A percentile compares a stretch with the other conserved stretches of the same genome.
Evolutionary conservation across 2,888 invertebrate genomes (phyloP).

Genomic region (Drosophila ustulata): DNA sequence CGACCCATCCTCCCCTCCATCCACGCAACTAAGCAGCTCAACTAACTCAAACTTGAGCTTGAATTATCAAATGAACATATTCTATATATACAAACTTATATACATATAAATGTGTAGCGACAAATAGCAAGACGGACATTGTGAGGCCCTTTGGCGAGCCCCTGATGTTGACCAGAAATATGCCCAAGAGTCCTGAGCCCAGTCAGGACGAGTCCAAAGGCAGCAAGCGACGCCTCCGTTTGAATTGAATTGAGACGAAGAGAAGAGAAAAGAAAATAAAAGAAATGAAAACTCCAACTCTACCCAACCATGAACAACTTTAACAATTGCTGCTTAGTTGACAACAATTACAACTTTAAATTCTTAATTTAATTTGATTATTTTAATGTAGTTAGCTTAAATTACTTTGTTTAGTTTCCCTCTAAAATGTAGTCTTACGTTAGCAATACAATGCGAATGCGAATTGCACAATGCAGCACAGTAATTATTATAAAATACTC

Average conservation of each 20-base stretch:
- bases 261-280: constrained; percentile 3
- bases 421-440: constrained; percentile 41
- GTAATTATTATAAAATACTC: constrained; percentile 74
- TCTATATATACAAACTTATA: constrained; percentile 5
- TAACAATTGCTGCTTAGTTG: constrained; percentile 34
- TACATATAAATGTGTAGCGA: constrained; percentile 34
- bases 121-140: constrained; percentile 80
- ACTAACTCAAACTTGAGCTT: constrained; percentile 33
- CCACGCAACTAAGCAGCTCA: constrained; percentile 18
- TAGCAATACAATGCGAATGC: constrained; percentile 28
- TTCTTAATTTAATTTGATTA: constrained; percentile 31
- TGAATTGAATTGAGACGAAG: constrained; percentile 36
- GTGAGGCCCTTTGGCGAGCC: constrained; percentile 93
- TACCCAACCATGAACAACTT: constrained; percentile 9
- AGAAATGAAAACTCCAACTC: constrained; percentile 7
- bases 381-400: constrained; percentile 27
- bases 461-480: constrained; percentile 63
- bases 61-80: constrained; percentile 18
- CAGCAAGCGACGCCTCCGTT: constrained; percentile 57
- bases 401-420: constrained; percentile 23
- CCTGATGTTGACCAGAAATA: constrained; percentile 87
- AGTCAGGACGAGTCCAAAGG: constrained; percentile 50
- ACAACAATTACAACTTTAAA: constrained; percentile 26
- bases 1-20: neutral
- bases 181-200: constrained; percentile 52